Base-by-base conservation (phyloP, 64 coral and sea anemone species). In the Anthopleura sola region DNA sequence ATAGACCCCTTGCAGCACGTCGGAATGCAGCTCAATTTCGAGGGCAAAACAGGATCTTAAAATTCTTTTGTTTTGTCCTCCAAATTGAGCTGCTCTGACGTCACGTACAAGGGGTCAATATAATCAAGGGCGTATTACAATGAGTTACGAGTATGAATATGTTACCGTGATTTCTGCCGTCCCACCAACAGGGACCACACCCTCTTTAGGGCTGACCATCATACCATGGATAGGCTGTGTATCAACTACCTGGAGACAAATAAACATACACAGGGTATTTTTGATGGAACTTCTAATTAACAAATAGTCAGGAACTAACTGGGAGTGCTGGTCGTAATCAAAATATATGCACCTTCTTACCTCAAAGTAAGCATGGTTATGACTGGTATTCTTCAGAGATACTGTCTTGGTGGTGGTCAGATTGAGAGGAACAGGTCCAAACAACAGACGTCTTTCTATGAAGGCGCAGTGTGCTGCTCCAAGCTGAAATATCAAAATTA, bases 351-450 rank as follows among this genome's bases (percentile, higher is more conserved):
- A n/a, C n/a, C n/a, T n/a, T n/a, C n/a, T n/a, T 34, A 99, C 97
- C 97, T 99, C 92, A 95, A 99, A 99, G 82, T 92, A 99, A 85
- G 97, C 97, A 84, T 99, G 97, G 37, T 99, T 87, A 31, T 95
- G 86, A 36, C 92, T 84, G 16, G 92, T 95, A 78, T 95, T 99
- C 47, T 90, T 89, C 37, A 99, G 48, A 26, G 93, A 94, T 4
- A 94, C 90, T 46, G 74, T 87, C 87, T 60, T 99, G 24, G 64
- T 88, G 19, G 97, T 99, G 23, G 92, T 90, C 55, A 99, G 83
- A 86, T 99, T 86, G 78, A 99, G 87, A 4, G 97, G 87, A 75
- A 99, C 87, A 36, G 93, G 88, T 37, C 97, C 97, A 86, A 99
- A 95, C 78, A 99, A 51, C 80, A 99, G 85, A 15, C 97, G 87